Conservation (phyloP, 2,113 vertebrate genomes). For the Indicator indicator region DNA sequence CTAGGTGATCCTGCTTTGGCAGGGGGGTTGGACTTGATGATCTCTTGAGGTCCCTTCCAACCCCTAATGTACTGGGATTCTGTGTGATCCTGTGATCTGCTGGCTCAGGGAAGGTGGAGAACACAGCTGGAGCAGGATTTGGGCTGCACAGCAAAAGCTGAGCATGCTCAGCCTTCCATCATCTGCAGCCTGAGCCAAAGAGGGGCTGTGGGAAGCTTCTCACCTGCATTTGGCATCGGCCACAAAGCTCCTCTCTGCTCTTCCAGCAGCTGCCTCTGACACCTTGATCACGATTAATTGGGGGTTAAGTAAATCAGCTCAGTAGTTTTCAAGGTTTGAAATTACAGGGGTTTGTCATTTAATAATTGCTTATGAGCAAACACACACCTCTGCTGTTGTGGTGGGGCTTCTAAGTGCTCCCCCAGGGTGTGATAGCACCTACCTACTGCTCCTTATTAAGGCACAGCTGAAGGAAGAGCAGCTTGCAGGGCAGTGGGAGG, state of each 20-base stretch:
- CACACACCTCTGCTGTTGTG: conserved; percentile 35
- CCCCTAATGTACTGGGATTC: too few relatives aligned
- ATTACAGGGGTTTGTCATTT: conserved; percentile 50
- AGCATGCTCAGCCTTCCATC: rapidly evolving
- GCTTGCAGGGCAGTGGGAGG: conserved; percentile 19
- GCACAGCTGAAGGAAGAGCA: not conserved
- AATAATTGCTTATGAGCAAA: conserved; percentile 54
- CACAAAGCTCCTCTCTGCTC: not conserved
- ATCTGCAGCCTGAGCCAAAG: rapidly evolving
- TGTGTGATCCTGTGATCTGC: not conserved
- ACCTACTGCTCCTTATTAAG: not conserved
- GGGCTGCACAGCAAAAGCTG: not conserved
- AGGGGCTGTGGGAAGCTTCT: not conserved
- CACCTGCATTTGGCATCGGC: not conserved
- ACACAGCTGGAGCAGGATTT: rapidly evolving
- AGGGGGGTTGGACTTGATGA: too few relatives aligned
- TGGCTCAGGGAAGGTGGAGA: rapidly evolving
- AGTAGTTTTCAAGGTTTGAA: not conserved
- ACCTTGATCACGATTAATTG: conserved; percentile 9
- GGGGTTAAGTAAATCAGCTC: not conserved
- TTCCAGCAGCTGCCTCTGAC: not conserved
- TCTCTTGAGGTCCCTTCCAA: too few relatives aligned
- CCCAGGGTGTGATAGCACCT: conserved; percentile 50
- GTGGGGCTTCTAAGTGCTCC: not conserved
- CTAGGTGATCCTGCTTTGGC: too few relatives aligned